Evolutionary conservation across 1,140 invertebrate species (phyloP), one percentile per base, ranked within the genome.

Genomic region (Apis dorsata): DNA sequence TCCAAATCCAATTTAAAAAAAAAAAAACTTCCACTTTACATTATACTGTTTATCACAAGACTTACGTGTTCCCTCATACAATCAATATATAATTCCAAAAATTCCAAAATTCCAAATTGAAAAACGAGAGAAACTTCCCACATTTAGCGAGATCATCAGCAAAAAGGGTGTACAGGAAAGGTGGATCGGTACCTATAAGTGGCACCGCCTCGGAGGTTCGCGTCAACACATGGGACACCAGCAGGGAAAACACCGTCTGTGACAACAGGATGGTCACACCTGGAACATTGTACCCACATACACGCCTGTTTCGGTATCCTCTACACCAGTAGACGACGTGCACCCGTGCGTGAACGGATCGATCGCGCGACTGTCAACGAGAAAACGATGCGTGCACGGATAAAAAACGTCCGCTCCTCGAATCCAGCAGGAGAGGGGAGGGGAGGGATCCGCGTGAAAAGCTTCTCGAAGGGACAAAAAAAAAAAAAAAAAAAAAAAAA

Each of bases 191-290:
- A 99, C 98, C 98, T 97, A 99, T 98, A 93, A 99, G 96, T 93
- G 98, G 98, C 93, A 99, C 97, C 93, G 98, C 98, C 94, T 99
- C 98, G 93, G 98, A 99, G 93, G 98, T 99, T 95, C 98, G 98
- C 94, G 98, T 99, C 95, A 99, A 98, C 93, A 98, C 97, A 96
- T 98, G 96, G 94, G 97, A 98, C 95, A 99, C 97, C 96, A 99
- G 97, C 95, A 99, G 96, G 95, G 99, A 99, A 96, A 99, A 99
- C 95, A 99, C 98, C 95, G 98, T 99, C 96, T 99, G 97, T 93
- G 99, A 99, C 95, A 99, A 98, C 94, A 99, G 97, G 95, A 99
- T 99, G 95, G 98, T 99, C 94, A 99, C 98, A 97, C 98, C 98
- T 99, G 97, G 91, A 97, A 97, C 96, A 96, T 92, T 91, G 91